Evolutionary conservation across 1,140 invertebrate species (phyloP), one percentile per base, ranked within the genome.

Genomic region (Bombus affinis): DNA sequence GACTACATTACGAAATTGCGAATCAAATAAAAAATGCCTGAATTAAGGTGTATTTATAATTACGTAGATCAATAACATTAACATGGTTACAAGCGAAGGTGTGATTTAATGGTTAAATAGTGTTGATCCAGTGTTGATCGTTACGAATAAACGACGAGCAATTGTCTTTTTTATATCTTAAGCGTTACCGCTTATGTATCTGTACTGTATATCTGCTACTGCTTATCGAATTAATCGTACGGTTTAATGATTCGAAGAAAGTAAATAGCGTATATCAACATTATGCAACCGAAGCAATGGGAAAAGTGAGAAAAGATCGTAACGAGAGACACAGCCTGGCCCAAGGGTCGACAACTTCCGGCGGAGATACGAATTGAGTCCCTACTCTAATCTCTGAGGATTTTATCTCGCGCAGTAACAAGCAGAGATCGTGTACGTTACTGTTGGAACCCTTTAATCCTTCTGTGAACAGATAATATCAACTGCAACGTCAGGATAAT

Each of bases 381-480:
- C 59, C 74, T 35, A 12, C 53, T 88, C 59, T 89, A 91, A 91
- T 91, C 89, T 90, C 79, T 1, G 47, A 85, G 90, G 81, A 91
- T 86, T 89, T 90, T 92, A 92, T 92, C 91, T 92, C 74, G 72
- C 85, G 62, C 82, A 78, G 91, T 89, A 90, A 92, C 90, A 85
- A 83, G 78, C 53, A 68, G 70, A 65, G 65, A 81, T 85, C 72
- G 62, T 53, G 73, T 47, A 42, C 57, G 74, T 78, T 59, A 74
- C 70, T 28, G 86, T n/a, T 53, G 71, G 86, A 85, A 88, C 82
- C 80, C 77, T 90, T 91, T 90, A 88, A 91, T 88, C 86, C 80
- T 83, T 91, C 75, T 47, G 72, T 65, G 81, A 81, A 72, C 59
- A 90, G 83, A 90, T 88, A 86, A 68, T 72, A 57, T 42, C 4